Evolutionary conservation across 37 sponge, comb jelly and placozoan genomes (phyloP).

Genomic region (Spongilla lacustris): DNA sequence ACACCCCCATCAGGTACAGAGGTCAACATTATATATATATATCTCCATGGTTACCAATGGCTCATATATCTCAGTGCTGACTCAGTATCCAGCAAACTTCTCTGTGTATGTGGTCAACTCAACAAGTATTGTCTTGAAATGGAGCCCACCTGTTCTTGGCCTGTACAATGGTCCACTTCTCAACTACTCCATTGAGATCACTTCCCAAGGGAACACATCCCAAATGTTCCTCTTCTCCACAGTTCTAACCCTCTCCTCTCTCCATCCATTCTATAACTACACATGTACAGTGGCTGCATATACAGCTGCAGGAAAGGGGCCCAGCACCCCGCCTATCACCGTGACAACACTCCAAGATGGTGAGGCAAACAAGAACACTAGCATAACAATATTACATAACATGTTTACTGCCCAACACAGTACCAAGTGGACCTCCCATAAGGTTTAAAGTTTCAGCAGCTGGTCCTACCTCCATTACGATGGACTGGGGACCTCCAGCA

Average conservation of each 20-base stretch:
- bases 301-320: slow-evolving; percentile 33
- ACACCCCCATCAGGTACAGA: too few species aligned
- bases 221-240: too few species aligned
- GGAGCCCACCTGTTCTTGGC: too few species aligned
- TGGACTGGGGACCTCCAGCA: slow-evolving; percentile 43
- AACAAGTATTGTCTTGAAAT: too few species aligned
- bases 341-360: slow-evolving; percentile 11
- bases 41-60: not conserved
- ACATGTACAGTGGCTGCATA: slow-evolving; percentile 30
- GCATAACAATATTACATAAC: not conserved
- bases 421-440: slow-evolving; percentile 36
- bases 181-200: too few species aligned
- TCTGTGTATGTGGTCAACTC: too few species aligned
- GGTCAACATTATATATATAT: too few species aligned
- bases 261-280: slow-evolving; percentile 41
- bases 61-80: not conserved
- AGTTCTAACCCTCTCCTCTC: not conserved
- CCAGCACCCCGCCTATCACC: slow-evolving; percentile 2
- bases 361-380: not conserved
- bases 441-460: slow-evolving; percentile 5
- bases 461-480: not conserved
- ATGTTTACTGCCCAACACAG: not conserved
- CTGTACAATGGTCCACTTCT: too few species aligned
- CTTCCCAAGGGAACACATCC: too few species aligned
- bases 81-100: slow-evolving; percentile 1